Percentiles rank a stretch among this genome's conserved stretches.
Conservation (phyloP, 2,113 vertebrate species). For the Semicossyphus pulcher region DNA sequence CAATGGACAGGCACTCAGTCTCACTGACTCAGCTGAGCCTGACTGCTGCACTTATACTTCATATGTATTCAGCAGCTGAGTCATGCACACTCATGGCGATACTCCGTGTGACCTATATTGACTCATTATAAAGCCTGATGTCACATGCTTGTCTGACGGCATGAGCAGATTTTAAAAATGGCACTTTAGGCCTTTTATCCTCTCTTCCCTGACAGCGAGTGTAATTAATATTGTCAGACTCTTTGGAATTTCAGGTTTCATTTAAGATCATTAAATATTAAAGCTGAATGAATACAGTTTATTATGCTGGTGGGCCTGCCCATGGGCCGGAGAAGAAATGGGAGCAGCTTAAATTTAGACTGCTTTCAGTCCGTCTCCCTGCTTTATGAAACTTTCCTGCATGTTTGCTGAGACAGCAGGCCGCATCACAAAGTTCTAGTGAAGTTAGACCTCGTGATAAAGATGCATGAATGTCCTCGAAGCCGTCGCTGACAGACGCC, state of each 20-base stretch:
- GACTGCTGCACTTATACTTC: conserved; percentile 25
- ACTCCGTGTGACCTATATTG: conserved; percentile 32
- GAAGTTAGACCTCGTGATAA: not conserved
- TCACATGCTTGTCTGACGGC: conserved; percentile 38
- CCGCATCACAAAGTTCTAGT: not conserved
- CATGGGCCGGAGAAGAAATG: not conserved
- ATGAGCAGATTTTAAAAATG: conserved; percentile 29
- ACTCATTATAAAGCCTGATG: conserved; percentile 27
- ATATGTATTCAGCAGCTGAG: conserved; percentile 50
- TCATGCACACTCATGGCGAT: conserved; percentile 18
- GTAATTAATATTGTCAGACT: conserved; percentile 37
- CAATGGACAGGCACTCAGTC: conserved; percentile 21
- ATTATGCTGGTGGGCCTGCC: conserved; percentile 28
- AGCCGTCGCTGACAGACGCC: conserved; percentile 16
- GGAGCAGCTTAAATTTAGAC: conserved; percentile 37
- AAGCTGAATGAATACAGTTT: conserved; percentile 38
- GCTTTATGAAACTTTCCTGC: conserved; percentile 13
- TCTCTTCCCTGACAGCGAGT: conserved; percentile 13
- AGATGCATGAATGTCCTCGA: not conserved
- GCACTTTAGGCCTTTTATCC: not conserved
- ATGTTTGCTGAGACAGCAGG: conserved; percentile 1
- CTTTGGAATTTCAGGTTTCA: conserved; percentile 48
- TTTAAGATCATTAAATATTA: conserved; percentile 64
- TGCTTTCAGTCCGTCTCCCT: not conserved
- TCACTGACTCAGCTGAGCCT: conserved; percentile 23